phyloP scores from a whole-genome alignment of 2,888 invertebrate genomes.

The Hecatera dysodea region DNA sequence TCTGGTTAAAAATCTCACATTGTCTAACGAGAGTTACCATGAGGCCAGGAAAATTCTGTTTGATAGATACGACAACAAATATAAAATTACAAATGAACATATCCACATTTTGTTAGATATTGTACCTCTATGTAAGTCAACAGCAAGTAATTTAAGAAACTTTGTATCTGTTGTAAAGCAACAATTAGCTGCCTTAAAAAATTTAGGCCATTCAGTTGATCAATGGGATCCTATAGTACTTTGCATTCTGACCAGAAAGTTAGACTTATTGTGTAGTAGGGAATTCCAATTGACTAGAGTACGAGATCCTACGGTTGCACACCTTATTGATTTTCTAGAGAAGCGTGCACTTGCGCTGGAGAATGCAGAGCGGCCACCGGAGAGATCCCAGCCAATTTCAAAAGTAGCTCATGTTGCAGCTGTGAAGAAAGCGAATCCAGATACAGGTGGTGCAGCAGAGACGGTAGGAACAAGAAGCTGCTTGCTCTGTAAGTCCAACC shows the following conservation, averaged over 20 bases:
- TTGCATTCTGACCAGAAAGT: conserved; percentile 20
- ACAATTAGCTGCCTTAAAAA: too few relatives aligned
- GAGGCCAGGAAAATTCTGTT: conserved; percentile 11
- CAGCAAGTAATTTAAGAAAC: too few relatives aligned
- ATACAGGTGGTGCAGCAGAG: not conserved
- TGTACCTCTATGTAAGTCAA: too few relatives aligned
- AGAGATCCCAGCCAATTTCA: not conserved
- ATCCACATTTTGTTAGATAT: not conserved
- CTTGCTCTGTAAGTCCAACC: not conserved
- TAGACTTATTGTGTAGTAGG: conserved; percentile 13
- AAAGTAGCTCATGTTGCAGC: conserved; percentile 12
- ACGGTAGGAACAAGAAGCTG: not conserved
- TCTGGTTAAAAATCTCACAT: conserved; percentile 18
- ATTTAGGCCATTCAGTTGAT: too few relatives aligned
- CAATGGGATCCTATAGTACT: not conserved
- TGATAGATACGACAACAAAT: conserved; percentile 10
- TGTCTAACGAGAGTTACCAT: conserved; percentile 11
- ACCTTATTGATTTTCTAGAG: not conserved
- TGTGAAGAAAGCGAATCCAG: conserved; percentile 4
- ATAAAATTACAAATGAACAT: not conserved
- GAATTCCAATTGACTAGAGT: conserved; percentile 9
- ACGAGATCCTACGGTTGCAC: conserved; percentile 2
- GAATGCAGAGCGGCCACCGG: conserved; percentile 2
- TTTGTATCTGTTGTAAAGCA: too few relatives aligned
- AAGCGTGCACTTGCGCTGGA: conserved; percentile 17